Evolutionary conservation across 2,113 vertebrate genomes (phyloP), one percentile per base, ranked within the genome.

Genomic region (Struthidea cinerea): DNA sequence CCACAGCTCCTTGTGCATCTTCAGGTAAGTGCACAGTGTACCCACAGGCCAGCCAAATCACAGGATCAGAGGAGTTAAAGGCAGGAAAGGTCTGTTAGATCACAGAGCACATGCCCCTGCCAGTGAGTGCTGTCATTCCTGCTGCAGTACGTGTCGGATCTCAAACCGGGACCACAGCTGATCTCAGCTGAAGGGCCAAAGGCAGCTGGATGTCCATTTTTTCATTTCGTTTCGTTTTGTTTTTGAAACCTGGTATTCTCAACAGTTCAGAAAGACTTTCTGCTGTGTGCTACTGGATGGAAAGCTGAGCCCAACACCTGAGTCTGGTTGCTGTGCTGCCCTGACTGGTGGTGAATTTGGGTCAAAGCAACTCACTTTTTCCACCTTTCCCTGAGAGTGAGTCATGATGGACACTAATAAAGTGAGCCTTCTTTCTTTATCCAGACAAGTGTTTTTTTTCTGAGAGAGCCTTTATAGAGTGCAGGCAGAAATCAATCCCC

Each of bases 141-240:
- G 13, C 55, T 90, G 67, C 55, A 84, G 76, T 35, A 60, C 2
- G 0, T 4, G 1, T 94, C 92, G 92, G 88, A 87, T 82, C 88
- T 94, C 90, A 85, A 82, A 60, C 52, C 70, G 68, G 52, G 84
- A 68, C 37, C 75, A 56, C 49, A 87, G 19, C 27, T 74, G 84
- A 96, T 91, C 78, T 87, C 67, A 96, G 82, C 42, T 75, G 52
- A 87, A 94, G 71, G 75, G 92, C 93, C 93, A 94, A 94, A 90
- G 82, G 52, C 35, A 75, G 22, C 28, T 80, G 67, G 50, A 81
- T 73, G 18, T 13, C 16, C 30, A 73, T 61, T 77, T 74, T 22
- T 23, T 50, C 10, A 23, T 52, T 79, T 65, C 37, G 15, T 44
- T 81, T 65, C 37, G 37, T 9, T 78, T 88, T 87, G 7, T 22